Base-by-base conservation (phyloP, 1,140 invertebrate genomes). In the Temnothorax nylanderi region DNA sequence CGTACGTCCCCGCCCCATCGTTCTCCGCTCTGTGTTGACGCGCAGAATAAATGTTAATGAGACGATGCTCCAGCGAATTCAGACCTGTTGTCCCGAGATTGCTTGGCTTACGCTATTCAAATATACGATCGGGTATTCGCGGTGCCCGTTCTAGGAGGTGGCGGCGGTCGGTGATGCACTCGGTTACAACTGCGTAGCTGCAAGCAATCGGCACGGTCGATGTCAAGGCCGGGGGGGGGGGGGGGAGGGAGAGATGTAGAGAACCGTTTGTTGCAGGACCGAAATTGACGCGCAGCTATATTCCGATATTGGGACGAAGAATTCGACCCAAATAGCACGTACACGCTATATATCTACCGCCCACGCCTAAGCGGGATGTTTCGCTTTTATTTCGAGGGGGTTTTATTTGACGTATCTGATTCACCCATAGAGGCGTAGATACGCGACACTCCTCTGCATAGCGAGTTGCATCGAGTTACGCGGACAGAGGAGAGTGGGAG, bases 161-260 rank as follows among this genome's bases (percentile, higher is more conserved):
- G 67, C 49, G 34, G 49, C 72, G 64, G 75, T 75, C 67, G 54
- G 21, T 41, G 41, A 69, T 82, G 77, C 56, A 62, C 62, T 81
- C 13, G 26, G 76, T 90, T 64, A 60, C 84, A 90, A 90, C 74
- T 84, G 65, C 21, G 58, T 51, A 72, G 54, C 37, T 77, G 72
- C 47, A 72, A 26, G 26, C 26, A 26, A 26, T 41, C 37, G 6
- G 37, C 37, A 49, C 54, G 85, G 76, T 65, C 86, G 60, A 78
- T 88, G 89, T 90, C 89, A 90, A 90, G 90, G 85, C 51, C 56
- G n/a, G 51, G 18, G 18, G 26, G 26, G 26, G 26, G 26, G 26
- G 26, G 26, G 0, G 26, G 26, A 1, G 26, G 0, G 51, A 54
- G 51, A 54, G 37, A 88, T 58, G 49, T 77, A 81, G 60, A 81